Conservation (phyloP, 2,113 vertebrate genomes). For the Ascaphus truei region DNA sequence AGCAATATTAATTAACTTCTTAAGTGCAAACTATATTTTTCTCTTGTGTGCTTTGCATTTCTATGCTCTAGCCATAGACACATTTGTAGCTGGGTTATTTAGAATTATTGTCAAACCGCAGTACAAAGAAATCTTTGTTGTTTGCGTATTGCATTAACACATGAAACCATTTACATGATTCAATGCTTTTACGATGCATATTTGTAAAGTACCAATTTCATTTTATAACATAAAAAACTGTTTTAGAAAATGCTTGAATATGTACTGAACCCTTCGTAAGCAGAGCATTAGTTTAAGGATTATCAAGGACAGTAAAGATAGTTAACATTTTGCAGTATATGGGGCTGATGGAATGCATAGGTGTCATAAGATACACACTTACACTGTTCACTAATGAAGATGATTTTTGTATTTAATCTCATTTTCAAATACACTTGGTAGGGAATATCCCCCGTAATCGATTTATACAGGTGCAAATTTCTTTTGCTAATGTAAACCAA, state of each 20-base stretch:
- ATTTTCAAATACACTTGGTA: too few relatives aligned
- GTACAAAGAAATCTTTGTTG: constrained; percentile 41
- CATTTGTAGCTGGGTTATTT: constrained; percentile 42
- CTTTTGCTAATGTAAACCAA: too few relatives aligned
- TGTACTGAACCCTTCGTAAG: not conserved
- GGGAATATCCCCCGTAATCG: too few relatives aligned
- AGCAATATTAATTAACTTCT: constrained; percentile 66
- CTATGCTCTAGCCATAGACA: constrained; percentile 41
- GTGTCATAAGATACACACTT: too few relatives aligned
- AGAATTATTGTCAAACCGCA: constrained; percentile 39
- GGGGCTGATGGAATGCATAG: too few relatives aligned
- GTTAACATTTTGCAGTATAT: not conserved
- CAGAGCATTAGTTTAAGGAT: not conserved
- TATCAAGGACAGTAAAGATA: not conserved
- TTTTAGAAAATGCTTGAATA: not conserved
- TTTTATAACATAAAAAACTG: not conserved
- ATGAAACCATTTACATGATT: not conserved
- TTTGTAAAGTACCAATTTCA: not conserved
- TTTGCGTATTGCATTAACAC: constrained; percentile 42
- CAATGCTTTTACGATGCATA: not conserved
- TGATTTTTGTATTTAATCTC: too few relatives aligned
- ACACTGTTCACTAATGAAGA: too few relatives aligned
- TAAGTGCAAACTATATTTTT: constrained; percentile 48
- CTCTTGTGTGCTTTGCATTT: constrained; percentile 42
- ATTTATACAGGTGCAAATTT: too few relatives aligned